Evolutionary conservation across 2,888 invertebrate species (phyloP).

Genomic region (Carterocephalus palaemon): DNA sequence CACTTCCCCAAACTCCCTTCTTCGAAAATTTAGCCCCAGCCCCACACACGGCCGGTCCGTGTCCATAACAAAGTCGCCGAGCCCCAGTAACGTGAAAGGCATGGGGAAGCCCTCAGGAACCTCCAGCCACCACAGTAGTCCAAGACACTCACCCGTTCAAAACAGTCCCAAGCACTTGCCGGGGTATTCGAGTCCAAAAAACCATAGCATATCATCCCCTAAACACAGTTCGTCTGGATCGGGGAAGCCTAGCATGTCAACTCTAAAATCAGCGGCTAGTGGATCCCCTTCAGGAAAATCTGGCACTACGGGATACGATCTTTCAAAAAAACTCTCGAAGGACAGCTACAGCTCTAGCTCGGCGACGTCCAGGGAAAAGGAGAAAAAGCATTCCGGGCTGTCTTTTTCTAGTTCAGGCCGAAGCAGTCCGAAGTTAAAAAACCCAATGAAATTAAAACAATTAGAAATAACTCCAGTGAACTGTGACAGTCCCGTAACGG

Average conservation of each 20-base stretch:
- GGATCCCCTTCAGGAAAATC: conserved; percentile 83
- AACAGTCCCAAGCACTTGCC: conserved; percentile 87
- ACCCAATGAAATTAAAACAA: conserved; percentile 83
- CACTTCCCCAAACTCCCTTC: conserved; percentile 82
- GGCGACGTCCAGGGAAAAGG: conserved; percentile 71
- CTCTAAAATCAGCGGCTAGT: conserved; percentile 88
- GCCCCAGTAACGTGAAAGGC: conserved; percentile 64
- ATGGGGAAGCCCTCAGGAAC: conserved; percentile 72
- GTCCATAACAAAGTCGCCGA: conserved; percentile 81
- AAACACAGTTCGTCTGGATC: conserved; percentile 86
- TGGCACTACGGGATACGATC: conserved; percentile 73
- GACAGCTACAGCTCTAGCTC: conserved; percentile 67
- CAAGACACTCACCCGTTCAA: conserved; percentile 87
- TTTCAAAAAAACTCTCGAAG: conserved; percentile 77
- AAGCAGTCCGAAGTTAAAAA: conserved; percentile 83
- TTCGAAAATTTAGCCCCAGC: conserved; percentile 85
- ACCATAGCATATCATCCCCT: conserved; percentile 88
- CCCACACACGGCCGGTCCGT: conserved; percentile 83
- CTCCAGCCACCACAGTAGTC: conserved; percentile 81
- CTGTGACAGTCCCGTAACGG: conserved; percentile 66
- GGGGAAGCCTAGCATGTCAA: conserved; percentile 93
- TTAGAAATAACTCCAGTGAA: conserved; percentile 80
- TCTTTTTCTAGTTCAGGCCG: conserved; percentile 76
- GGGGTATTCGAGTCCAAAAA: conserved; percentile 87
- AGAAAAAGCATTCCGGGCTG: conserved; percentile 75